A percentile compares a stretch with the other conserved stretches of the same genome.
Conservation (phyloP, 2,797 vertebrate genomes). For the Limnodromus scolopaceus region DNA sequence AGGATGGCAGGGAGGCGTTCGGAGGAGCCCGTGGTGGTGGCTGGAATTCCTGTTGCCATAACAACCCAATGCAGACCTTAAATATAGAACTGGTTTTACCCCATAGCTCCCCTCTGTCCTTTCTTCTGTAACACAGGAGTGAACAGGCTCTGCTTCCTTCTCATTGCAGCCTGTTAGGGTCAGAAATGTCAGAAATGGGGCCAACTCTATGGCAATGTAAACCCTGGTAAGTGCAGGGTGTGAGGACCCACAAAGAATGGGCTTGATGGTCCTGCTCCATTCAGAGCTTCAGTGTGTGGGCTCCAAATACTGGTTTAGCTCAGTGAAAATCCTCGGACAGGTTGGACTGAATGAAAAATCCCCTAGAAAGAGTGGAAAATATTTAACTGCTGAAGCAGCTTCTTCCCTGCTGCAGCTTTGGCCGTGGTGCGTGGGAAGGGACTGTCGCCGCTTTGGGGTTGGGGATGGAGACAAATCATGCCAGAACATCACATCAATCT, state of each 20-base stretch:
- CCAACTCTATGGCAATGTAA: fast-evolving
- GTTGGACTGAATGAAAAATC: not conserved
- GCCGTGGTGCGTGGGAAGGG: fast-evolving
- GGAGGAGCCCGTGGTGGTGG: slow-evolving; percentile 1
- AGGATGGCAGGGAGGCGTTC: not conserved
- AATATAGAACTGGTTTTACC: not conserved
- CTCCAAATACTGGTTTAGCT: not conserved
- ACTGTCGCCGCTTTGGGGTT: fast-evolving
- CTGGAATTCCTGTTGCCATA: slow-evolving; percentile 65
- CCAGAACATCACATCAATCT: not conserved
- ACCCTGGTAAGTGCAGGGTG: fast-evolving
- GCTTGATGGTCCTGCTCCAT: not conserved
- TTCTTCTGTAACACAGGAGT: not conserved
- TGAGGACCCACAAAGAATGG: fast-evolving
- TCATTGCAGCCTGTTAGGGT: not conserved
- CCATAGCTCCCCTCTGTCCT: not conserved
- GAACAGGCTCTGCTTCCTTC: not conserved
- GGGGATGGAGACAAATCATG: fast-evolving
- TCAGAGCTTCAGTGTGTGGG: not conserved
- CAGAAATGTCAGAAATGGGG: not conserved
- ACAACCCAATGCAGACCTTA: slow-evolving; percentile 33
- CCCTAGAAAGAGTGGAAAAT: not conserved
- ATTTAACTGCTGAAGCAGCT: not conserved
- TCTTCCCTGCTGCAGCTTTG: not conserved
- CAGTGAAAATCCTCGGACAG: not conserved